Conservation (phyloP, 2,797 vertebrate genomes). For the Rhinophrynus dorsalis region DNA sequence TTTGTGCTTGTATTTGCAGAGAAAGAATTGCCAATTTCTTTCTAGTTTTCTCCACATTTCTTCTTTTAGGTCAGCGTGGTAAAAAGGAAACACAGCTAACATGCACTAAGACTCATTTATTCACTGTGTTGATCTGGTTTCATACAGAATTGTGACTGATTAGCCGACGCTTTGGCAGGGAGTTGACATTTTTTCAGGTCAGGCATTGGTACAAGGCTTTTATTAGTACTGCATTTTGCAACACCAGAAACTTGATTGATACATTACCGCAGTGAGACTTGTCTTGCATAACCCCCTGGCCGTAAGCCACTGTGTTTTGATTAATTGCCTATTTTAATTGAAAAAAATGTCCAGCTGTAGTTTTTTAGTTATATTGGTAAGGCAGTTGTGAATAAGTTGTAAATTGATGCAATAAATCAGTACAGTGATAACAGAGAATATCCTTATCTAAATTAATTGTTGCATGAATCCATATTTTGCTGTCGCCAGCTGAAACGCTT, state of each 20-base stretch:
- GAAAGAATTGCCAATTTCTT: neutral
- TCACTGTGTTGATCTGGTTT: neutral
- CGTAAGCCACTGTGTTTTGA: neutral
- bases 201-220: slow-evolving; percentile 10
- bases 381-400: neutral
- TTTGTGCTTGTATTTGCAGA: neutral
- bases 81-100: neutral
- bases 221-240: neutral
- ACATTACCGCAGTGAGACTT: neutral
- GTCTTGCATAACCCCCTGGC: slow-evolving; percentile 9
- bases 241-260: slow-evolving; percentile 4
- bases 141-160: neutral
- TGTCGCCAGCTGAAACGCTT: no score
- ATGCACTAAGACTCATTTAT: neutral
- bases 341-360: slow-evolving; percentile 2
- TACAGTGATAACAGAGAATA: no score
- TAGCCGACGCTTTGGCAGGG: neutral
- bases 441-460: no score
- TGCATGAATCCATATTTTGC: no score
- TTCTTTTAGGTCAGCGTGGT: neutral
- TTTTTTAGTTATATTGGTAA: neutral
- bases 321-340: slow-evolving; percentile 1
- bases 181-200: slow-evolving; percentile 4
- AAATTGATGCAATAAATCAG: neutral
- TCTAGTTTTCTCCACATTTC: neutral